Evolutionary conservation across 2,113 vertebrate species (phyloP).

Genomic region (Carollia perspicillata): DNA sequence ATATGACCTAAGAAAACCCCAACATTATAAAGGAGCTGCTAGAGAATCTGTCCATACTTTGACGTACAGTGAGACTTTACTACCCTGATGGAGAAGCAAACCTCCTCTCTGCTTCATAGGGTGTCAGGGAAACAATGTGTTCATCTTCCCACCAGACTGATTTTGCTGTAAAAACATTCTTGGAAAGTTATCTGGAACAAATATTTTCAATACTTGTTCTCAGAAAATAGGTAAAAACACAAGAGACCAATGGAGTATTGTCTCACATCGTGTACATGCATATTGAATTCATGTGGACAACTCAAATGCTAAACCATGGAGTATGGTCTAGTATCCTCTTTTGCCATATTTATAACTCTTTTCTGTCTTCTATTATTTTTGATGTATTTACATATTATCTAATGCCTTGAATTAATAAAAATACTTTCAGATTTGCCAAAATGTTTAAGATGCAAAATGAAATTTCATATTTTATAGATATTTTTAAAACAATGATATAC

Average conservation of each 20-base stretch:
- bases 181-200: neutral
- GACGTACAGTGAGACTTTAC: neutral
- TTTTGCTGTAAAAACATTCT: neutral
- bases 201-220: neutral
- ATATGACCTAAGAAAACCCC: neutral
- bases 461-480: neutral
- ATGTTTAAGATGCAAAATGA: neutral
- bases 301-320: neutral
- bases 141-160: neutral
- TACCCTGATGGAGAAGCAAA: neutral
- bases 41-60: neutral
- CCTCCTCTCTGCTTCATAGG: neutral
- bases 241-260: neutral
- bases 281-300: neutral
- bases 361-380: neutral
- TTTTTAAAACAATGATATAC: neutral
- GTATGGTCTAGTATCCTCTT: neutral
- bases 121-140: neutral
- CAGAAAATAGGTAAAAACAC: neutral
- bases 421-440: neutral
- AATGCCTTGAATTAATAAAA: neutral
- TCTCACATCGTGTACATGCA: fast-evolving
- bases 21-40: neutral
- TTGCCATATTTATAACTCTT: neutral
- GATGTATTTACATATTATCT: neutral